Conservation (phyloP, 2,113 vertebrate species). For the Pomatostomus ruficeps region DNA sequence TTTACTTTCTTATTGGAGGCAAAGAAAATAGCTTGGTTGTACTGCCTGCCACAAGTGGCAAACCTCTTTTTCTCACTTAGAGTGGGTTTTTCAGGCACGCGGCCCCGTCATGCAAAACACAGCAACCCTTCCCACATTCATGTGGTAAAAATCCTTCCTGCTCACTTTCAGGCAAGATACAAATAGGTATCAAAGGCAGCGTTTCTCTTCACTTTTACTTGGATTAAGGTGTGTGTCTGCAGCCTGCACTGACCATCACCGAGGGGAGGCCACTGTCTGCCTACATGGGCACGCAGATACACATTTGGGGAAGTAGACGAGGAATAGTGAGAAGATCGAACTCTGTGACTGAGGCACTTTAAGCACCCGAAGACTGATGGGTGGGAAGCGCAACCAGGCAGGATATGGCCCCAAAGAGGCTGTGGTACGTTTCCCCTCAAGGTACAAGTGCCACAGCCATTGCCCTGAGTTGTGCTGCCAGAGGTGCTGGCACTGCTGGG, state of each 20-base stretch:
- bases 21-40: neutral
- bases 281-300: fast-evolving
- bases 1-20: neutral
- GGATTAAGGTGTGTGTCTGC: neutral
- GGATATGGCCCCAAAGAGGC: neutral
- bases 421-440: neutral
- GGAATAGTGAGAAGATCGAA: neutral
- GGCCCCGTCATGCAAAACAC: fast-evolving
- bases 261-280: neutral
- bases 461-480: neutral
- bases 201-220: neutral
- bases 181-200: fast-evolving
- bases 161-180: neutral
- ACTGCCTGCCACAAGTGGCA: neutral
- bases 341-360: neutral
- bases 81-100: neutral
- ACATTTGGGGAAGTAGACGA: neutral
- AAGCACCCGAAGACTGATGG: neutral
- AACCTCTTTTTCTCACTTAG: neutral
- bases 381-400: neutral
- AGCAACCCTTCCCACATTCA: neutral
- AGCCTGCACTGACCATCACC: neutral
- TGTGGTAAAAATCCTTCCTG: neutral
- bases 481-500: neutral
- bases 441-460: neutral